phyloP scores from a whole-genome alignment of 2,888 invertebrate species.

The Crossocerus cetratus region DNA sequence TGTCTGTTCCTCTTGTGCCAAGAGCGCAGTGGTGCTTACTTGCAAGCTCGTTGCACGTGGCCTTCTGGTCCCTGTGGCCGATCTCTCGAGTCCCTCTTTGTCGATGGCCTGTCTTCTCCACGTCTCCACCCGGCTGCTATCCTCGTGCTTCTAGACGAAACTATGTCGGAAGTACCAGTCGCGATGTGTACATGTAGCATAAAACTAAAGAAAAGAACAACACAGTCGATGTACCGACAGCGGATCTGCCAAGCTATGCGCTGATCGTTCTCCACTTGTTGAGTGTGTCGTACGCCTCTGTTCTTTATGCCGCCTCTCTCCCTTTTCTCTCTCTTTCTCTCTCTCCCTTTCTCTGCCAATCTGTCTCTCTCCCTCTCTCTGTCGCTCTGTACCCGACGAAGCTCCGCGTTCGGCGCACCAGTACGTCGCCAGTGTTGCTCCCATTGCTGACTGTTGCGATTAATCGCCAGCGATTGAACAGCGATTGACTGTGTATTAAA shows the following conservation, averaged over 20 bases:
- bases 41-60: no score
- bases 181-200: slow-evolving; percentile 1
- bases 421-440: slow-evolving; percentile 4
- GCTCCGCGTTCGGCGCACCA: neutral
- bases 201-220: neutral
- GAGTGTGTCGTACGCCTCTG: slow-evolving; percentile 23
- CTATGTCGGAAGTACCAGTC: neutral
- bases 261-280: slow-evolving; percentile 44
- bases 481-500: slow-evolving; percentile 11
- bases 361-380: neutral
- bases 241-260: slow-evolving; percentile 31
- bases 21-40: no score
- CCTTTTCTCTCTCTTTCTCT: neutral
- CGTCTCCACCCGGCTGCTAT: neutral
- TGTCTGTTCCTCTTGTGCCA: neutral
- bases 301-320: neutral
- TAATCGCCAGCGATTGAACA: neutral
- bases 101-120: neutral
- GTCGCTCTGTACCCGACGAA: neutral
- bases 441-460: slow-evolving; percentile 1
- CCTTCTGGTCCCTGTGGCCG: no score
- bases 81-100: no score
- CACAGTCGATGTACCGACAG: neutral
- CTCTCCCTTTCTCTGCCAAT: neutral
- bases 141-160: neutral